A percentile compares a stretch with the other conserved stretches of the same genome.
These are phyloP conservation scores for Phymatocera aterrima DNA, from an alignment of 2,888 invertebrate genomes.

Conservation along the genomic window DNA sequence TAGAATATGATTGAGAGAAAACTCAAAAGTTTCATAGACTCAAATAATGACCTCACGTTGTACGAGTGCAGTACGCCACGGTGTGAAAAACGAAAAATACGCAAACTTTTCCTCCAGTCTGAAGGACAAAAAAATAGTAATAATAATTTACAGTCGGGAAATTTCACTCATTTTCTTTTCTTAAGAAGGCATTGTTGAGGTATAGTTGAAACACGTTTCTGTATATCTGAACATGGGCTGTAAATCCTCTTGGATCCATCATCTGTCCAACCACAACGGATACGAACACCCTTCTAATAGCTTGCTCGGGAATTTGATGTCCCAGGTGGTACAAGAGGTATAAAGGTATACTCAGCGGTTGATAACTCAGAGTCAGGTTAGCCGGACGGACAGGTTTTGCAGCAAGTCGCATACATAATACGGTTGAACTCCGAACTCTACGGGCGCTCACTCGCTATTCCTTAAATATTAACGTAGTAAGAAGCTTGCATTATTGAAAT, in stretches of 20 bases:
- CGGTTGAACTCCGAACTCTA: constrained; percentile 58
- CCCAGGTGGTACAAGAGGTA: constrained; percentile 38
- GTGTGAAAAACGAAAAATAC: background rate
- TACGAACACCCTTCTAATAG: constrained; percentile 33
- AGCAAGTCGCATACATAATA: constrained; percentile 62
- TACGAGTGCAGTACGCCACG: no score
- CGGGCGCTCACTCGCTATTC: constrained; percentile 53
- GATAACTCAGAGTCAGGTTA: constrained; percentile 33
- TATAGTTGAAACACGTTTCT: background rate
- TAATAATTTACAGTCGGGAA: no score
- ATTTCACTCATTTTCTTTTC: background rate
- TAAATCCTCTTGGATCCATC: background rate
- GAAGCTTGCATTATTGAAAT: constrained; percentile 65
- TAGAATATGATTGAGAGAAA: constrained; percentile 5
- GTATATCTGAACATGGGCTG: background rate
- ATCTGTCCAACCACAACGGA: constrained; percentile 21
- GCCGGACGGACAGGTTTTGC: constrained; percentile 39
- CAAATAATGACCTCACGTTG: background rate
- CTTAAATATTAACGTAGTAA: constrained; percentile 64
- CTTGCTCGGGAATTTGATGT: constrained; percentile 38
- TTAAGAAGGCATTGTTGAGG: background rate
- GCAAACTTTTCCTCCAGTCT: background rate
- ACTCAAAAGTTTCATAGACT: background rate
- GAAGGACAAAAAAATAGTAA: background rate
- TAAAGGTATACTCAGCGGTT: constrained; percentile 32